Base-by-base conservation (phyloP, 2,113 vertebrate species). In the Acanthochromis polyacanthus region DNA sequence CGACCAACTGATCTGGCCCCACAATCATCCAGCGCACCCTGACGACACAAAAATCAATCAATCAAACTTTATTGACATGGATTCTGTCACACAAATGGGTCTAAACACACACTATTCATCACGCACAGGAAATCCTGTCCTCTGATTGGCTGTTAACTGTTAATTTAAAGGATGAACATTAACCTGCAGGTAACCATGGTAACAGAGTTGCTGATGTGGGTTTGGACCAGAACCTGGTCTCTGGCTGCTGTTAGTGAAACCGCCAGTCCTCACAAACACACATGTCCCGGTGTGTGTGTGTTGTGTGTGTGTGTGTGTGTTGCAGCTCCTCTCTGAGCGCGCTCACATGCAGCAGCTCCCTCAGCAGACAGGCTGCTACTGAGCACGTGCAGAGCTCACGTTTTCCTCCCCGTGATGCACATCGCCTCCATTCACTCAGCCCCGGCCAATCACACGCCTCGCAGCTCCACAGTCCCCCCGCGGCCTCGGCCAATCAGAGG, bases 371-470 rank as follows among this genome's bases (percentile, higher is more conserved):
- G 25, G 64, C 56, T 38, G 38, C 56, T 19, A 61, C 67, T 51
- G 38, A 73, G 89, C 86, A 60, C 40, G 83, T 90, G 91, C 83
- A 71, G 36, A 46, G 11, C 82, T 82, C 86, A 86, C 84, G 71
- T 89, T 84, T 65, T 25, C 59, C 71, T 60, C 56, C 32, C 84
- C 88, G 84, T 92, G 87, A 91, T 90, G 48, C 65, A 62, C 77
- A 61, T 70, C 60, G 66, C 75, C 65, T 71, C 56, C 81, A 63
- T 79, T 61, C 22, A 75, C 10, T 50, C 19, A 0, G 32, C 19
- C 32, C 46, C 53, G 12, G 65, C 91, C 89, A 90, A 91, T 88
- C 68, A 56, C 55, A 46, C 7, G 40, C 48, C 76, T 11, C 6
- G 0, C 22, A 63, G 50, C 22, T 12, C 43, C 50, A 51, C 11